Evolutionary conservation across 2,797 vertebrate species (phyloP).

Genomic region (Pangasius macronema): DNA sequence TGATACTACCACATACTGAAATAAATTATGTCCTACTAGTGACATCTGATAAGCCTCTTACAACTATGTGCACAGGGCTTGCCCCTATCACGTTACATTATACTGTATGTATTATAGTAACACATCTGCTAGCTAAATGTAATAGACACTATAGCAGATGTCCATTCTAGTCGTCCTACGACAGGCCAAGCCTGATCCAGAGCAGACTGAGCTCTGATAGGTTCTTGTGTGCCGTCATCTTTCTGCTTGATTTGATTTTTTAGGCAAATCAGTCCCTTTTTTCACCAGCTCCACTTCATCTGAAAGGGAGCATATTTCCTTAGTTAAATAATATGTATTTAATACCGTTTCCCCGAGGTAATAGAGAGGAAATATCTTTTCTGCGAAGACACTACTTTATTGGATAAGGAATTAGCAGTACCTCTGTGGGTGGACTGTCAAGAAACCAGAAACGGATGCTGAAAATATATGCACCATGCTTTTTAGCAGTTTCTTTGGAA

Average conservation of each 20-base stretch:
- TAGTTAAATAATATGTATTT: slow-evolving; percentile 52
- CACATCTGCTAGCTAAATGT: slow-evolving; percentile 2
- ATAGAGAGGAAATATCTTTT: slow-evolving; percentile 41
- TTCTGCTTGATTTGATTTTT: slow-evolving; percentile 9
- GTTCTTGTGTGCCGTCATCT: not conserved
- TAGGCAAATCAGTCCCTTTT: slow-evolving; percentile 18
- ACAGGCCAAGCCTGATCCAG: not conserved
- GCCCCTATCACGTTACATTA: slow-evolving; percentile 7
- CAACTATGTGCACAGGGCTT: slow-evolving; percentile 11
- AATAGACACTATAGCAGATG: slow-evolving; percentile 3
- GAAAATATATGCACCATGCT: slow-evolving; percentile 34
- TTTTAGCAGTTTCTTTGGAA: not conserved
- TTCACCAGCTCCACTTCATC: slow-evolving; percentile 21
- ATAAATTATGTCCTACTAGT: slow-evolving; percentile 20
- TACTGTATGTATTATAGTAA: slow-evolving; percentile 18
- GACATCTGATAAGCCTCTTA: slow-evolving; percentile 32
- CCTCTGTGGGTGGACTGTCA: not conserved
- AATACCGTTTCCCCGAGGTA: slow-evolving; percentile 40
- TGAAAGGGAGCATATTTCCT: slow-evolving; percentile 29
- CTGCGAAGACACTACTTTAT: slow-evolving; percentile 30
- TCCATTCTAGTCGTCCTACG: not conserved
- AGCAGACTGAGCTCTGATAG: not conserved
- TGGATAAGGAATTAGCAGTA: slow-evolving; percentile 34
- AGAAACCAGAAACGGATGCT: slow-evolving; percentile 9
- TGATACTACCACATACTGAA: not conserved